Percentiles rank a stretch among this genome's conserved stretches.
These are phyloP conservation scores for Montipora foliosa DNA, from an alignment of 64 coral and sea anemone genomes.

Conservation along the genomic window DNA sequence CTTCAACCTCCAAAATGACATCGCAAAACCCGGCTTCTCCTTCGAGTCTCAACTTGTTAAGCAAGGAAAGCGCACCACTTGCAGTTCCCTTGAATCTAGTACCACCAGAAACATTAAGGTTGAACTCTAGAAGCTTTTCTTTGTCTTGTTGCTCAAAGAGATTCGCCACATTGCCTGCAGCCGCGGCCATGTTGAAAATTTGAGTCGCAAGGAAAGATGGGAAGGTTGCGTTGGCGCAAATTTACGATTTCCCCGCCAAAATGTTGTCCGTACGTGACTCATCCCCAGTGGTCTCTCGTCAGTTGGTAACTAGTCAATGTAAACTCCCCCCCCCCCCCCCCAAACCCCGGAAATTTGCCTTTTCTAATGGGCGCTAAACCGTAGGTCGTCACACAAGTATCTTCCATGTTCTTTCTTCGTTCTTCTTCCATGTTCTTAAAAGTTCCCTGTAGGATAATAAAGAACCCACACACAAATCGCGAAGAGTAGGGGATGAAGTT, in stretches of 20 bases:
- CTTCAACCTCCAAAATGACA: slow-evolving; percentile 73
- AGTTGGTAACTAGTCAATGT: no score
- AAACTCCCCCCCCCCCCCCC: no score
- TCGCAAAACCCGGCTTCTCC: slow-evolving; percentile 87
- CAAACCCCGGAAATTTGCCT: no score
- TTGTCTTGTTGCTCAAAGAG: slow-evolving; percentile 35
- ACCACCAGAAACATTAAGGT: not conserved
- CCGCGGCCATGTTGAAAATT: not conserved
- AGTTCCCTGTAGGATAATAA: no score
- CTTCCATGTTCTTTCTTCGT: no score
- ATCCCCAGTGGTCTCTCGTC: no score
- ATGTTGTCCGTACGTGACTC: not conserved
- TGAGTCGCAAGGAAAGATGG: not conserved
- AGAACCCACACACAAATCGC: no score
- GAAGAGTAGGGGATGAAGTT: no score
- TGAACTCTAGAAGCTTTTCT: not conserved
- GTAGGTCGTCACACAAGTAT: no score
- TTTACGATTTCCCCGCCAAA: slow-evolving; percentile 21
- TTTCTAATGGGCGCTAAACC: no score
- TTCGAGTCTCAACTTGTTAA: slow-evolving; percentile 65
- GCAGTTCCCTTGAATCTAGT: slow-evolving; percentile 24
- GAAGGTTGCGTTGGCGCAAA: not conserved
- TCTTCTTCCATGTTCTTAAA: no score
- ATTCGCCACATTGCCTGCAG: not conserved
- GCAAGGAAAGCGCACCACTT: slow-evolving; percentile 8